Conservation (phyloP, 2,113 vertebrate species). For the Dascyllus trimaculatus region DNA sequence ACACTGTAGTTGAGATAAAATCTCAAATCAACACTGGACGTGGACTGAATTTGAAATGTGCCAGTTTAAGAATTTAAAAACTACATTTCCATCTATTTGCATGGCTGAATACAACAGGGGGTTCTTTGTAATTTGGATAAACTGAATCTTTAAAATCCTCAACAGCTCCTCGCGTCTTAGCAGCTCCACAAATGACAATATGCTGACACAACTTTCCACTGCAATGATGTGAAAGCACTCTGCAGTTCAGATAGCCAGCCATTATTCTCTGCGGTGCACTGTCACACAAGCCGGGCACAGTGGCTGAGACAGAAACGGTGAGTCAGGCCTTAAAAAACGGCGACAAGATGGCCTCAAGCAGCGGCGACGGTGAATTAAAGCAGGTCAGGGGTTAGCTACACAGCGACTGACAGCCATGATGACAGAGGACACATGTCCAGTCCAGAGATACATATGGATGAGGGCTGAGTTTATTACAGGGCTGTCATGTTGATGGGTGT, state of each 20-base stretch:
- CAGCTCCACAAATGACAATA: not conserved
- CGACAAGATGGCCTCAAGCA: constrained; percentile 27
- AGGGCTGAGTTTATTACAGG: constrained; percentile 25
- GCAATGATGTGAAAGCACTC: constrained; percentile 6
- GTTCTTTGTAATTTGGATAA: not conserved
- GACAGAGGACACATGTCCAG: constrained; percentile 48
- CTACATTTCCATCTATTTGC: too few relatives aligned
- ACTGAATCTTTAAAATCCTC: constrained; percentile 5
- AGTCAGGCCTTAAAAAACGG: constrained; percentile 1
- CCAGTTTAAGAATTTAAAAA: not conserved
- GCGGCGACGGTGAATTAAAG: constrained; percentile 28
- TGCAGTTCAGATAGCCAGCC: constrained; percentile 18
- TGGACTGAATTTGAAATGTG: not conserved
- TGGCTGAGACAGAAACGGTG: not conserved
- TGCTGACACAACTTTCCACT: not conserved
- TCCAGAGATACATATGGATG: constrained; percentile 40
- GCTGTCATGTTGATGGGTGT: constrained; percentile 35
- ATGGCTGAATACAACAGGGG: too few relatives aligned
- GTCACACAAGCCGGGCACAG: constrained; percentile 11
- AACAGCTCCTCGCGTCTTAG: constrained; percentile 4
- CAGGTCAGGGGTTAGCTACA: constrained; percentile 35
- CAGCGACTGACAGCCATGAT: constrained; percentile 17
- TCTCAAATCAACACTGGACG: not conserved
- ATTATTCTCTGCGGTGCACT: not conserved
- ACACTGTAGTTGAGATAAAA: too few relatives aligned